phyloP scores from a whole-genome alignment of 2,888 invertebrate species.

The Oscheius sp. region DNA sequence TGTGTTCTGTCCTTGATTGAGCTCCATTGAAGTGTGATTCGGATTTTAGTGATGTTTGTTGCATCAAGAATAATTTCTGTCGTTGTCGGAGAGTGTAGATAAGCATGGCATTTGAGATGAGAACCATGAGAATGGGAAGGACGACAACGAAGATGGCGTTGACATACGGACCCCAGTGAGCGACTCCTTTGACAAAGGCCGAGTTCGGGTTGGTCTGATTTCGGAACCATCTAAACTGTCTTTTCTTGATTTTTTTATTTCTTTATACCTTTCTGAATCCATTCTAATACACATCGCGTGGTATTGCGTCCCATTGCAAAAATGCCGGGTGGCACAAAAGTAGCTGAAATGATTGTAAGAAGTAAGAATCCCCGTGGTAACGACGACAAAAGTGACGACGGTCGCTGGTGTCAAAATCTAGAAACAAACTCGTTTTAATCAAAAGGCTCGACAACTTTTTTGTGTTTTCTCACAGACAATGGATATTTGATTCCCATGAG shows the following conservation, averaged over 20 bases:
- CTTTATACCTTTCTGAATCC: slow-evolving; percentile 49
- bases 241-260: too few relatives aligned
- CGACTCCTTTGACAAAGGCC: slow-evolving; percentile 44
- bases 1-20: slow-evolving; percentile 65
- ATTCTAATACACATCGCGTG: slow-evolving; percentile 59
- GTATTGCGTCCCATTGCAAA: slow-evolving; percentile 67
- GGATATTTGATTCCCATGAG: slow-evolving; percentile 69
- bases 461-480: slow-evolving; percentile 55
- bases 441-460: slow-evolving; percentile 18
- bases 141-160: slow-evolving; percentile 66
- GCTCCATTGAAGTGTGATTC: slow-evolving; percentile 48
- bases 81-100: slow-evolving; percentile 65
- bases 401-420: slow-evolving; percentile 52
- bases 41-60: slow-evolving; percentile 43
- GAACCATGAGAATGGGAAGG: slow-evolving; percentile 64
- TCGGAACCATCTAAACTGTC: slow-evolving; percentile 59
- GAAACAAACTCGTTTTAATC: not conserved
- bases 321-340: slow-evolving; percentile 58
- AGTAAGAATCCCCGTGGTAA: slow-evolving; percentile 64
- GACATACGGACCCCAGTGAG: slow-evolving; percentile 53
- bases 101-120: slow-evolving; percentile 65
- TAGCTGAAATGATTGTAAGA: slow-evolving; percentile 67
- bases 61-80: slow-evolving; percentile 53
- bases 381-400: slow-evolving; percentile 57
- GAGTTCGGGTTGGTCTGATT: slow-evolving; percentile 60